Evolutionary conservation across 37 sponge, comb jelly and placozoan genomes (phyloP).

Genomic region (Chondrosia reniformis): DNA sequence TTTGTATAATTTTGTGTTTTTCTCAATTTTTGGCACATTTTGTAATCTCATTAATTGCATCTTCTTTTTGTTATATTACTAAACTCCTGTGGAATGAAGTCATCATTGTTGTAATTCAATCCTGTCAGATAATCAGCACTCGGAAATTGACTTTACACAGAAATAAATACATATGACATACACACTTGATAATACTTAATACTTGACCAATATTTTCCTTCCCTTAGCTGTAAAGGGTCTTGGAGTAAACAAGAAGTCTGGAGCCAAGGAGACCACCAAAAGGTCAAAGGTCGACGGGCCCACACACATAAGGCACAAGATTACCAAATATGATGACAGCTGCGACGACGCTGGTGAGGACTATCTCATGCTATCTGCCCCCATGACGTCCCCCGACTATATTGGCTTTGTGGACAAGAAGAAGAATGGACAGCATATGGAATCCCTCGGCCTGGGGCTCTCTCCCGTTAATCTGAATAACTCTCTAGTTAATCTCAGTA

Average conservation of each 20-base stretch:
- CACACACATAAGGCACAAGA: background rate
- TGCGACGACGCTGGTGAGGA: background rate
- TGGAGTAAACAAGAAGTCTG: constrained; percentile 29
- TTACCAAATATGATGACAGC: constrained; percentile 3
- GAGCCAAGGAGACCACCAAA: background rate
- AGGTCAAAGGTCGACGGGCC: background rate
- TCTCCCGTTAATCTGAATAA: constrained; percentile 15
- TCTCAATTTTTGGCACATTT: too few relatives aligned
- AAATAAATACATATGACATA: too few relatives aligned
- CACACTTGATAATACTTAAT: too few relatives aligned
- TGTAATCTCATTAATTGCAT: too few relatives aligned
- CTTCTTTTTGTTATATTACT: too few relatives aligned
- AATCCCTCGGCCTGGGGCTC: background rate
- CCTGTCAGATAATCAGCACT: too few relatives aligned
- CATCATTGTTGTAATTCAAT: too few relatives aligned
- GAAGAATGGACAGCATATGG: background rate
- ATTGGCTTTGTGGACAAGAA: background rate
- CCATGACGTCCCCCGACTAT: constrained; percentile 3
- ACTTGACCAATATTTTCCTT: too few relatives aligned
- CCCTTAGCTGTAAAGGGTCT: constrained; percentile 25
- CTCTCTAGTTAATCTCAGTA: background rate
- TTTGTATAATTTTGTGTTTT: background rate
- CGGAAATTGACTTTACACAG: too few relatives aligned
- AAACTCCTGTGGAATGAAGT: too few relatives aligned
- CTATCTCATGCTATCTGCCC: background rate